phyloP scores from a whole-genome alignment of 2,888 invertebrate species.

The Spodoptera exigua region DNA sequence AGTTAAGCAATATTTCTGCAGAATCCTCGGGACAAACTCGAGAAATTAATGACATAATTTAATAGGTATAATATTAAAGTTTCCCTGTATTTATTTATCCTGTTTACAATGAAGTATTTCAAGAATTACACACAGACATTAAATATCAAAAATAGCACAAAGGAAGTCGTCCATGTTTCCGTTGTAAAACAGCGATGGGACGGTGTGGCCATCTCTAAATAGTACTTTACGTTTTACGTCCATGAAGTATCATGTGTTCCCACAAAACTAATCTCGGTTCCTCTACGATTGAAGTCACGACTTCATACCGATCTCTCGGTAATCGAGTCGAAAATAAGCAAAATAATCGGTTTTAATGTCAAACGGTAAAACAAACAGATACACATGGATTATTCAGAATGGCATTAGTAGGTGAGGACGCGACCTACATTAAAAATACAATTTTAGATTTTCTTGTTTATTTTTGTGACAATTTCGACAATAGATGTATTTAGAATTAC shows the following conservation, averaged over 20 bases:
- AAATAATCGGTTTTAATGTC: conserved; percentile 44
- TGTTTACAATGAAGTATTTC: no score
- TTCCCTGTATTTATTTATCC: no score
- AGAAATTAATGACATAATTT: no score
- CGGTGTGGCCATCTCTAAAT: neutral
- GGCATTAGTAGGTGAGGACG: conserved; percentile 30
- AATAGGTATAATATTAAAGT: no score
- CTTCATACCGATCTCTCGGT: conserved; percentile 19
- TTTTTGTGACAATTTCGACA: conserved; percentile 41
- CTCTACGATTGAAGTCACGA: conserved; percentile 42
- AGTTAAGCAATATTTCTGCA: no score
- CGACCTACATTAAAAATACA: conserved; percentile 43
- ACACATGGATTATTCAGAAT: conserved; percentile 1
- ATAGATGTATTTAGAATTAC: no score
- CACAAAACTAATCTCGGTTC: conserved; percentile 32
- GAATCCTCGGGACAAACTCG: no score
- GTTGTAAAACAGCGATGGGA: neutral
- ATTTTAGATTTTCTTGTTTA: conserved; percentile 45
- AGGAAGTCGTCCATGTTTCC: neutral
- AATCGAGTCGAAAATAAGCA: conserved; percentile 29
- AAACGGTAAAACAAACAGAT: conserved; percentile 25
- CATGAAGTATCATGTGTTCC: conserved; percentile 24
- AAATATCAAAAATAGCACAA: neutral
- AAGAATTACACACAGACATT: neutral
- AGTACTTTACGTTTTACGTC: conserved; percentile 1